phyloP scores from a whole-genome alignment of 2,888 invertebrate genomes.

The Steinernema hermaphroditum region DNA sequence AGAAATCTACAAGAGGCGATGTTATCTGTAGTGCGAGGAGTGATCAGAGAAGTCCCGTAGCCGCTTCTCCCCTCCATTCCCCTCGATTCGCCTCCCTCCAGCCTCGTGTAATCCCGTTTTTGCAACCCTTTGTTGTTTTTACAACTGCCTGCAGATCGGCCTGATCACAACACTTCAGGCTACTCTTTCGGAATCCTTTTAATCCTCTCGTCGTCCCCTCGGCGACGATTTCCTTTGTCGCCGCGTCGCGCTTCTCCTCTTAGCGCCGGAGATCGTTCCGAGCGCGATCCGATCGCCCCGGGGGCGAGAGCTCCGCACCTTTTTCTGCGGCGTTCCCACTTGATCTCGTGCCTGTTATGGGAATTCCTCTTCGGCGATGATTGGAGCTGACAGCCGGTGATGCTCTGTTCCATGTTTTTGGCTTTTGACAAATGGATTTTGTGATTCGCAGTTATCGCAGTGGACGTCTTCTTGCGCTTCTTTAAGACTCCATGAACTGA shows the following conservation, averaged over 20 bases:
- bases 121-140: slow-evolving; percentile 15
- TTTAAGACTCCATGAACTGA: not conserved
- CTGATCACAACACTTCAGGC: not conserved
- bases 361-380: too few relatives aligned
- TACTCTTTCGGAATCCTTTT: not conserved
- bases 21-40: too few relatives aligned
- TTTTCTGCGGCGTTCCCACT: too few relatives aligned
- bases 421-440: not conserved
- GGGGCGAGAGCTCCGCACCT: too few relatives aligned
- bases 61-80: too few relatives aligned
- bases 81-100: too few relatives aligned
- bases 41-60: too few relatives aligned
- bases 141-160: not conserved
- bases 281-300: too few relatives aligned
- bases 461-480: not conserved
- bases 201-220: not conserved
- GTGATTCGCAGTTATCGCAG: too few relatives aligned
- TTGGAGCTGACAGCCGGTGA: not conserved
- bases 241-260: not conserved
- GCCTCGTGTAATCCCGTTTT: not conserved
- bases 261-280: too few relatives aligned
- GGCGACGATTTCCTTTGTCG: slow-evolving; percentile 14
- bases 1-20: too few relatives aligned
- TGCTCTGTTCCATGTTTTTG: not conserved
- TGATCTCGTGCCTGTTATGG: too few relatives aligned